A percentile compares a stretch with the other conserved stretches of the same genome.
phyloP scores from a whole-genome alignment of 64 coral and sea anemone species.

The Dendronephthya gigantea region DNA sequence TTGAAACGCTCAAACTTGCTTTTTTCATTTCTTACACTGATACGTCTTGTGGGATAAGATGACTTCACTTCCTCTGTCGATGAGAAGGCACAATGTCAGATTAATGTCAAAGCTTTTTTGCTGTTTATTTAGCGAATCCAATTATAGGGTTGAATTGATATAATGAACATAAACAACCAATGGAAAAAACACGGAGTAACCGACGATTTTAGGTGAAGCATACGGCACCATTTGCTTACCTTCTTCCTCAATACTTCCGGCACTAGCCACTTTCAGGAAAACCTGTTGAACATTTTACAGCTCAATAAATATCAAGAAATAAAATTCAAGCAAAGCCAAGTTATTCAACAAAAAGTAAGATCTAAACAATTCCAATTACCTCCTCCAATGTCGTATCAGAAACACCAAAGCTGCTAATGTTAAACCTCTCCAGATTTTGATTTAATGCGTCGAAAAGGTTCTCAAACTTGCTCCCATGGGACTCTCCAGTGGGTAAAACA shows the following conservation, averaged over 20 bases:
- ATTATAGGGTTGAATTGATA: too few relatives aligned
- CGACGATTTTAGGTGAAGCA: background rate
- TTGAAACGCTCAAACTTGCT: constrained; percentile 9
- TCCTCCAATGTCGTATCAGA: constrained; percentile 96
- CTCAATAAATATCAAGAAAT: background rate
- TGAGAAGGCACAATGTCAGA: background rate
- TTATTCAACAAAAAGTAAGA: too few relatives aligned
- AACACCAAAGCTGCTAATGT: constrained; percentile 86
- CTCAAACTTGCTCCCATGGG: constrained; percentile 70
- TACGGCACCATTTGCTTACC: constrained; percentile 29
- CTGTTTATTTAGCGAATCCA: too few relatives aligned
- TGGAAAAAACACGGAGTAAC: background rate
- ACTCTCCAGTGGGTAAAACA: constrained; percentile 62
- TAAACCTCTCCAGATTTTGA: constrained; percentile 53
- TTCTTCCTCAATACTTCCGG: constrained; percentile 48
- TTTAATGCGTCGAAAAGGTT: constrained; percentile 86
- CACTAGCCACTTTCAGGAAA: constrained; percentile 86
- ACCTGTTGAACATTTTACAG: constrained; percentile 21
- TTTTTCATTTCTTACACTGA: background rate
- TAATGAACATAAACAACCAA: too few relatives aligned
- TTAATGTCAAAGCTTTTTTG: too few relatives aligned
- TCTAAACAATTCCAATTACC: background rate
- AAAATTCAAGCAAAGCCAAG: too few relatives aligned
- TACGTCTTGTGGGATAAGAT: background rate
- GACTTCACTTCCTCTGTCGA: constrained; percentile 10